Evolutionary conservation across 2,888 invertebrate species (phyloP).

Genomic region (Lymantria monacha): DNA sequence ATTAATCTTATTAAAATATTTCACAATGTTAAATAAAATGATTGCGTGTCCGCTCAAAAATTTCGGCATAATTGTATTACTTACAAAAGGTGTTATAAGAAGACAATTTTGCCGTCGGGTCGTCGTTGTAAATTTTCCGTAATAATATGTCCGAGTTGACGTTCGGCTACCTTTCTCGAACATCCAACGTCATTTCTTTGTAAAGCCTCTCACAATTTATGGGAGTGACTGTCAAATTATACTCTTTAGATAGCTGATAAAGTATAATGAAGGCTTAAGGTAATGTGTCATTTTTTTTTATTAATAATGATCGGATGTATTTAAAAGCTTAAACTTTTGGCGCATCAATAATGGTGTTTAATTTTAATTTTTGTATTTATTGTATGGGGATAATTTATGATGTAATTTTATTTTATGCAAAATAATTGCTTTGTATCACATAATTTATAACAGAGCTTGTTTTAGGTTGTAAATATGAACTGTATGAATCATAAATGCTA

Average conservation of each 20-base stretch:
- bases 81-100: conserved; percentile 33
- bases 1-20: too few relatives aligned
- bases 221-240: conserved; percentile 67
- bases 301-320: conserved; percentile 25
- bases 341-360: conserved; percentile 26
- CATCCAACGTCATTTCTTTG: conserved; percentile 38
- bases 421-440: not conserved
- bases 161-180: conserved; percentile 37
- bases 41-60: conserved; percentile 6
- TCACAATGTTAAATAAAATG: not conserved
- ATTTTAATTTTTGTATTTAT: conserved; percentile 20
- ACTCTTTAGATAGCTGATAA: conserved; percentile 56
- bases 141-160: conserved; percentile 51
- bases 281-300: conserved; percentile 49
- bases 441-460: conserved; percentile 6
- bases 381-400: conserved; percentile 22
- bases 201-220: conserved; percentile 53
- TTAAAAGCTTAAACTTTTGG: conserved; percentile 17
- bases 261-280: conserved; percentile 33
- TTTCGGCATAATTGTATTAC: conserved; percentile 10
- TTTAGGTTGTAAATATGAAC: conserved; percentile 8
- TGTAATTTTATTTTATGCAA: not conserved
- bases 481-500: not conserved
- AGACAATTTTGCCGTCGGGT: conserved; percentile 34
- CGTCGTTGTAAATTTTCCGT: conserved; percentile 39